Evolutionary conservation across 1,140 invertebrate genomes (phyloP).

Genomic region (Melitaea cinxia): DNA sequence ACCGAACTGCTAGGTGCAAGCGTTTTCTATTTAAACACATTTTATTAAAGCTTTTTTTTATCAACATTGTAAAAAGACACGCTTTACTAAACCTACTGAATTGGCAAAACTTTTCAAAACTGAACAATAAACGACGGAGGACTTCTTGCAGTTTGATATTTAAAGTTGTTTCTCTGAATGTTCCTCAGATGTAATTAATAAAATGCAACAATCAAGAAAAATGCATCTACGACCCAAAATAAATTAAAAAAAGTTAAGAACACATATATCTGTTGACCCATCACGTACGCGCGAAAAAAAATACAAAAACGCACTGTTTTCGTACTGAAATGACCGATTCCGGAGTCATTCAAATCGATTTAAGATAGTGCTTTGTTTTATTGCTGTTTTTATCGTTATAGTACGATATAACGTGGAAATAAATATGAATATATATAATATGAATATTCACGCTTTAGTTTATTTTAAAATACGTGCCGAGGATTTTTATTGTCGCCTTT

Average conservation of each 20-base stretch:
- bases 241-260: conserved; percentile 22
- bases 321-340: conserved; percentile 17
- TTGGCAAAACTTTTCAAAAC: too few species aligned
- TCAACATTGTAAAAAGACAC: too few species aligned
- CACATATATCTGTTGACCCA: conserved; percentile 30
- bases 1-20: background rate
- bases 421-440: background rate
- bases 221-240: conserved; percentile 30
- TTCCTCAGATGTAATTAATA: conserved; percentile 16
- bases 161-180: conserved; percentile 10
- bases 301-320: conserved; percentile 17
- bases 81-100: too few species aligned
- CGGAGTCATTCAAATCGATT: conserved; percentile 25
- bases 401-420: background rate
- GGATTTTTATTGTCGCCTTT: background rate
- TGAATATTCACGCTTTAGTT: conserved; percentile 2
- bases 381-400: conserved; percentile 4
- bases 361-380: conserved; percentile 11
- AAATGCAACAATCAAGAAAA: conserved; percentile 1
- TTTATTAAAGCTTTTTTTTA: background rate
- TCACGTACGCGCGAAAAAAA: conserved; percentile 39
- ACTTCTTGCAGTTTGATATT: conserved; percentile 20
- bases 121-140: background rate
- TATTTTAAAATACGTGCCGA: background rate
- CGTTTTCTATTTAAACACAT: background rate